Base-by-base conservation (phyloP, 2,113 vertebrate genomes). In the Malurus elegans region DNA sequence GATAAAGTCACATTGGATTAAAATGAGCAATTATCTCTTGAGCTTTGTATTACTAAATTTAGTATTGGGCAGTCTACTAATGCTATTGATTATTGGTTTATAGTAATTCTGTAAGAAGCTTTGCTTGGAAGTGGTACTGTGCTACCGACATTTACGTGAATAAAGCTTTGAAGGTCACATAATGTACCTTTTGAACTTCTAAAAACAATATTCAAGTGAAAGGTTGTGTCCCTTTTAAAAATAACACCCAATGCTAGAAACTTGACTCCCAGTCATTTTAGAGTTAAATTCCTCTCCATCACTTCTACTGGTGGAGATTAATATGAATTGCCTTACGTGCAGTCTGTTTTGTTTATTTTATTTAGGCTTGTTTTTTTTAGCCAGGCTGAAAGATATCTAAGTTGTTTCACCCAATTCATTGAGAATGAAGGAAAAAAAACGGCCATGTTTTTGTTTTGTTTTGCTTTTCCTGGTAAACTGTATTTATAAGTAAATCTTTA, bases 1-100 rank as follows among this genome's bases (percentile, higher is more conserved):
- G 94, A 95, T 97, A 48, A 97, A 97, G 97, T 96, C 96, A 95
- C 50, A 65, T 84, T 95, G 80, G 76, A 94, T 97, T 96, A 97
- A 95, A 93, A 90, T 87, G 79, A 88, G 67, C 84, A 93, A 86
- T 57, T 92, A 79, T 87, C 88, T 92, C 73, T 84, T 65, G 40
- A 86, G 79, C 74, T 95, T 65, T 93, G 24, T 83, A 70, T 80
- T 78, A 67, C 96, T 97, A 97, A 96, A 94, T 93, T 94, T 97
- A 95, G 95, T 88, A 62, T 80, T 10, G 3, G 26, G 8, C 32
- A 62, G 34, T 84, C 78, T 84, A 69, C 80, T 94, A 95, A 95
- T 89, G 78, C 89, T 82, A 24, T 88, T 88, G 83, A 83, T 71
- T 71, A 92, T 94, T 93, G 86, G 88, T 88, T 97, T 97, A 97